These are phyloP conservation scores for Parapristionchus giblindavisi DNA, from an alignment of 2,888 invertebrate species.

Conservation along the genomic window DNA sequence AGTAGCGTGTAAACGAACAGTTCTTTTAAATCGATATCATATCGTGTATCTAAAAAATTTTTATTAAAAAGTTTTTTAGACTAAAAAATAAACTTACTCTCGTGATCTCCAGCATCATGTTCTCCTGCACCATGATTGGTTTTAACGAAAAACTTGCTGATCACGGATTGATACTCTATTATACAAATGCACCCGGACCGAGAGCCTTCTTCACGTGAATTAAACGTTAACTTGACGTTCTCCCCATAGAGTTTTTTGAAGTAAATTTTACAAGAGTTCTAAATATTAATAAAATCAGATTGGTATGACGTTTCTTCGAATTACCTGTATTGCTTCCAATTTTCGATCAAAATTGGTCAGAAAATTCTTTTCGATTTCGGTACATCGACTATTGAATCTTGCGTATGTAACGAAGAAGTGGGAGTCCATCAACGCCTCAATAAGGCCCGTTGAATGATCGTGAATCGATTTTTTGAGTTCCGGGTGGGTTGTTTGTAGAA, in stretches of 20 bases:
- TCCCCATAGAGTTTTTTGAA: slow-evolving; percentile 42
- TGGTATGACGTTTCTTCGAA: slow-evolving; percentile 40
- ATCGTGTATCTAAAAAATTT: slow-evolving; percentile 10
- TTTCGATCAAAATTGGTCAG: slow-evolving; percentile 42
- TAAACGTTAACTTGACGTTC: slow-evolving; percentile 39
- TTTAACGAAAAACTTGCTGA: slow-evolving; percentile 40
- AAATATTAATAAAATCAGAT: slow-evolving; percentile 38
- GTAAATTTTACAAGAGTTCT: slow-evolving; percentile 40
- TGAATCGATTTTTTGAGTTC: slow-evolving; percentile 43
- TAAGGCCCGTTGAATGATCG: slow-evolving; percentile 38
- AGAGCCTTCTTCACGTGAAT: slow-evolving; percentile 40
- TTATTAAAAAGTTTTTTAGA: slow-evolving; percentile 40
- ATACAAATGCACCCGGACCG: slow-evolving; percentile 39
- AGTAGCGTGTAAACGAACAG: neutral
- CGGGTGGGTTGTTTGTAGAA: slow-evolving; percentile 39
- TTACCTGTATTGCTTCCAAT: slow-evolving; percentile 42
- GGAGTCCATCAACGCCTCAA: slow-evolving; percentile 13
- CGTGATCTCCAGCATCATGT: too few relatives aligned
- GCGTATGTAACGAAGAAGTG: neutral
- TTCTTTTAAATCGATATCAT: neutral
- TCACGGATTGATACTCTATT: slow-evolving; percentile 38
- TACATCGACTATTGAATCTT: slow-evolving; percentile 38
- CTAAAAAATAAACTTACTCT: slow-evolving; percentile 39
- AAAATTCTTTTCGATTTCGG: slow-evolving; percentile 41
- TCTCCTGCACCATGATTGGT: slow-evolving; percentile 41